Base-by-base conservation (phyloP, 2,888 invertebrate species). In the Poecilobothrus nobilitatus region DNA sequence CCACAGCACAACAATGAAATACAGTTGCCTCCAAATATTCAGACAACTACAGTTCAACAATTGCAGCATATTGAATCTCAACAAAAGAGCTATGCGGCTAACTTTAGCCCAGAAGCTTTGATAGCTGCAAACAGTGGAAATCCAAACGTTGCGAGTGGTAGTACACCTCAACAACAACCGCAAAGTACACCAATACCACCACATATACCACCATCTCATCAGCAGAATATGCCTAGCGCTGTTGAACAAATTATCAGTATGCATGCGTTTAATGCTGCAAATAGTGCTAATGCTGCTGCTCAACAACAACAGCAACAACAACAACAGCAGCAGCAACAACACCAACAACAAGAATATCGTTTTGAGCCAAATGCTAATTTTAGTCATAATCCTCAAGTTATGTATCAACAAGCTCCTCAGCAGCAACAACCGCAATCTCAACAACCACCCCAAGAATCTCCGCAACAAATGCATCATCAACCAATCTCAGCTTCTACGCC, bases 241-340 rank as follows among this genome's bases (percentile, higher is more conserved):
- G 53, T 53, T 64, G 70, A 68, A 67, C 67, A 67, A 63, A 44
- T 71, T 22, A 66, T 71, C 18, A 68, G 68, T 21, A 70, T 71
- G 53, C 70, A 70, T 67, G 70, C 22, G 34, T 71, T 70, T 62
- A 71, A 67, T 63, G 21, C 53, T 18, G 53, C 18, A 2, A 15
- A 6, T 53, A 15, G 18, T 15, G 12, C 15, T n/a, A 53, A 18
- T 53, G 15, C 53, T 21, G 65, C n/a, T 3, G 53, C 15, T 63
- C 41, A 68, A 67, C 68, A 68, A 37, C 68, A 62, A 66, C 66
- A 80, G 80, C 79, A 63, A 78, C 79, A 34, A 78, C 81, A 74
- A 79, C 80, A 41, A 72, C 74, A 71, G 76, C 79, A 72, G 78
- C 79, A 73, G 79, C 79, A 72, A 74, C 80, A 72, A 76, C 79